These are phyloP conservation scores for Falco novaeseelandiae DNA, from an alignment of 2,797 vertebrate species.

Conservation along the genomic window DNA sequence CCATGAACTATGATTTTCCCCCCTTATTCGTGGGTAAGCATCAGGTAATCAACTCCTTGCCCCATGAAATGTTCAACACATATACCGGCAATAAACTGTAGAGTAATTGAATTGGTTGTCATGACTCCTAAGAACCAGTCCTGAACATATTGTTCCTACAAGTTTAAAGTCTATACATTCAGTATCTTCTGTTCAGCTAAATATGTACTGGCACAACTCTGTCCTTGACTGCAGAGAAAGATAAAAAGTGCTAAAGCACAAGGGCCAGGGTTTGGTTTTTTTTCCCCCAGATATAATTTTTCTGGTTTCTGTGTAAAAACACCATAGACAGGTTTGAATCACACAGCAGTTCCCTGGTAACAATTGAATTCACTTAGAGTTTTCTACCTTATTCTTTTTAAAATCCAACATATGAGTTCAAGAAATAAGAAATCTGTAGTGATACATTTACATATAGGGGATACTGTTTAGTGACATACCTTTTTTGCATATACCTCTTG, in stretches of 20 bases:
- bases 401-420: neutral
- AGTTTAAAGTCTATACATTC: constrained; percentile 57
- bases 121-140: constrained; percentile 62
- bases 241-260: neutral
- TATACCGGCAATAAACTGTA: constrained; percentile 41
- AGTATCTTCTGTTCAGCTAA: constrained; percentile 31
- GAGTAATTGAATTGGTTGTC: constrained; percentile 45
- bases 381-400: neutral
- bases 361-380: neutral
- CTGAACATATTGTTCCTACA: constrained; percentile 41
- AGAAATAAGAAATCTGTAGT: neutral
- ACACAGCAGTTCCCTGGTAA: neutral
- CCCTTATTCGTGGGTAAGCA: neutral
- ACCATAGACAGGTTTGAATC: neutral
- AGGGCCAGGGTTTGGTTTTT: neutral
- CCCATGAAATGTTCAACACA: constrained; percentile 24
- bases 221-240: constrained; percentile 2
- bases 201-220: neutral
- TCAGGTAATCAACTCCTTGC: constrained; percentile 5
- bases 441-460: neutral
- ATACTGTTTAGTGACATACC: neutral
- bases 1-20: neutral
- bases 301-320: neutral
- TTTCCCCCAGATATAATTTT: neutral
- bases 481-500: neutral